phyloP scores from a whole-genome alignment of 2,113 vertebrate species.

The Clarias macrocephalus region DNA sequence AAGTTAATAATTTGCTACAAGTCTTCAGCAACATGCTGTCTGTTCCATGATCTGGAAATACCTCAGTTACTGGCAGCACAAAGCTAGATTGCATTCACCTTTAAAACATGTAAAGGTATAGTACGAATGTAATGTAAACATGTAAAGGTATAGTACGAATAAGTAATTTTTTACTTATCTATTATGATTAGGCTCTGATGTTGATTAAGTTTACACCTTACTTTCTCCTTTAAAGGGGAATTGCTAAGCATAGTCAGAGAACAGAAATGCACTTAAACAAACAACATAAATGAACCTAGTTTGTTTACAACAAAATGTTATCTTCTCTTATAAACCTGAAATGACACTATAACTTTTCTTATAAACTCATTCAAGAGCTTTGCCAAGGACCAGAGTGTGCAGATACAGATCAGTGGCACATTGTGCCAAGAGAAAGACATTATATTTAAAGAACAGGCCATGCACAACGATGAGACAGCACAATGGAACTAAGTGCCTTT shows the following conservation, averaged over 20 bases:
- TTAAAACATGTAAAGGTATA: no score
- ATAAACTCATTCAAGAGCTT: not conserved
- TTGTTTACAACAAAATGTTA: not conserved
- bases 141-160: no score
- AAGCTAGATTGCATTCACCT: no score
- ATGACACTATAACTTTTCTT: conserved; percentile 23
- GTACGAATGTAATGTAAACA: no score
- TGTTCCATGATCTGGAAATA: no score
- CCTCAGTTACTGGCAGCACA: no score
- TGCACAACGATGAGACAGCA: conserved; percentile 19
- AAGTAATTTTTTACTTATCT: no score
- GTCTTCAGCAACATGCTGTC: no score
- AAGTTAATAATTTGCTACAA: no score
- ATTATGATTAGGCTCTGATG: not conserved
- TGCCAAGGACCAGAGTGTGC: not conserved
- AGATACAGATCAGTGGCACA: not conserved
- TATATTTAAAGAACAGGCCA: conserved; percentile 18
- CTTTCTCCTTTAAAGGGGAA: not conserved
- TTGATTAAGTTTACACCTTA: not conserved
- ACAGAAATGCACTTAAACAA: not conserved
- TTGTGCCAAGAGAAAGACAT: conserved; percentile 28
- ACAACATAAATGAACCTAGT: not conserved
- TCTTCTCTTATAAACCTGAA: conserved; percentile 7
- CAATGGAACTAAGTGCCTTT: conserved; percentile 6
- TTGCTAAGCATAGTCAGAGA: not conserved